Evolutionary conservation across 2,888 invertebrate genomes (phyloP).

Genomic region (Petrolisthes cinctipes): DNA sequence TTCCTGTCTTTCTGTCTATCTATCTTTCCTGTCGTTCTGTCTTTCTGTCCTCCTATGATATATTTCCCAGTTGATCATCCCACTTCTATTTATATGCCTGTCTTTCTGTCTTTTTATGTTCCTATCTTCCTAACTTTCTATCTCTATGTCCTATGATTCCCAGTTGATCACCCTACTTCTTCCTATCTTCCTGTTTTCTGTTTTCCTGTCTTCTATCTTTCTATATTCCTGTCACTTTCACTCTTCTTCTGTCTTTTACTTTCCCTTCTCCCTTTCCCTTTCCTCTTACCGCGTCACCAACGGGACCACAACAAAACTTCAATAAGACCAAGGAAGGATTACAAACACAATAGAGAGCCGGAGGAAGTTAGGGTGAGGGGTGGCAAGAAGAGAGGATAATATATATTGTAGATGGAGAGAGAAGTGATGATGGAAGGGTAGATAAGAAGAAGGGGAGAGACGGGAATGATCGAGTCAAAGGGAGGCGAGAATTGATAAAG

Average conservation of each 20-base stretch:
- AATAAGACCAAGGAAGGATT: too few relatives aligned
- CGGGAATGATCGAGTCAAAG: not conserved
- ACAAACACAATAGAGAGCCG: too few relatives aligned
- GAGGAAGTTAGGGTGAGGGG: too few relatives aligned
- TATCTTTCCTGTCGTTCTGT: not conserved
- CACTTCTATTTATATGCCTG: not conserved
- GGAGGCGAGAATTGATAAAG: not conserved
- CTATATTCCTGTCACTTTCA: not conserved
- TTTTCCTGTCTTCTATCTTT: not conserved
- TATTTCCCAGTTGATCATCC: not conserved
- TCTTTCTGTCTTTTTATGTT: not conserved
- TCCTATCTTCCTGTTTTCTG: not conserved
- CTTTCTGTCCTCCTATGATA: too few relatives aligned
- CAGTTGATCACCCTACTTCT: not conserved
- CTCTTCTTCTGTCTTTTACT: not conserved
- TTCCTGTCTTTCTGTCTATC: slow-evolving; percentile 26
- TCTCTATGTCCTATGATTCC: not conserved
- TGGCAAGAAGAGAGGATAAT: too few relatives aligned
- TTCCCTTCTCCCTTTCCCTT: not conserved
- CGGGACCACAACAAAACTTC: not conserved
- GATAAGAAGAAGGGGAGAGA: not conserved
- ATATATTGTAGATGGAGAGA: too few relatives aligned
- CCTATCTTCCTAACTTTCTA: not conserved
- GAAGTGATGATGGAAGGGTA: not conserved
- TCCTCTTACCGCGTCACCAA: not conserved